Conservation (phyloP, 2,113 vertebrate species). For the Anhinga rufa region DNA sequence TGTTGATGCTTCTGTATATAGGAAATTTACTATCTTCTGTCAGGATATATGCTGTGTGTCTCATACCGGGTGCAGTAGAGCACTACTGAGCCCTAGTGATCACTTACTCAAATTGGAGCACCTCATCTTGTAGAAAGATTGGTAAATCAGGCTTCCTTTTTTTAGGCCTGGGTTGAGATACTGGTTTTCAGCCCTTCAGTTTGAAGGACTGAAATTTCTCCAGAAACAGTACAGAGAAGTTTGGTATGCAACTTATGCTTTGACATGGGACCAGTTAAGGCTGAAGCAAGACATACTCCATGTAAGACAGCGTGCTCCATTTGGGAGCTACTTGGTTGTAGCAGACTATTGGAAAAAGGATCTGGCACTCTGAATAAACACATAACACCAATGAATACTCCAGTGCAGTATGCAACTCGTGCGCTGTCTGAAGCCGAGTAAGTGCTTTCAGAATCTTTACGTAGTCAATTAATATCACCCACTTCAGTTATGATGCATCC, state of each 20-base stretch:
- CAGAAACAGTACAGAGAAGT: neutral
- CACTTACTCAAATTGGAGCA: neutral
- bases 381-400: neutral
- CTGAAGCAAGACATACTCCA: neutral
- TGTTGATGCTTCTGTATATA: neutral
- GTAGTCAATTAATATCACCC: neutral
- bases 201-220: neutral
- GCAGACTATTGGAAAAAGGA: neutral
- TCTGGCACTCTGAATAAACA: neutral
- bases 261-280: neutral
- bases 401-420: neutral
- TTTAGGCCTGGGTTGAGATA: neutral
- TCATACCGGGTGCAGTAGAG: neutral
- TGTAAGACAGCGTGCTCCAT: neutral
- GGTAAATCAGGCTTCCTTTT: neutral
- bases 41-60: neutral
- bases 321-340: neutral
- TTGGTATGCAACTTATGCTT: neutral
- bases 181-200: neutral
- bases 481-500: neutral
- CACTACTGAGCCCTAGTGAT: neutral
- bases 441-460: neutral
- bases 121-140: neutral
- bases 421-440: neutral
- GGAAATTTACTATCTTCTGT: neutral